These are phyloP conservation scores for Gisinianus flammeolus DNA, from an alignment of 2,888 invertebrate species.

Conservation along the genomic window DNA sequence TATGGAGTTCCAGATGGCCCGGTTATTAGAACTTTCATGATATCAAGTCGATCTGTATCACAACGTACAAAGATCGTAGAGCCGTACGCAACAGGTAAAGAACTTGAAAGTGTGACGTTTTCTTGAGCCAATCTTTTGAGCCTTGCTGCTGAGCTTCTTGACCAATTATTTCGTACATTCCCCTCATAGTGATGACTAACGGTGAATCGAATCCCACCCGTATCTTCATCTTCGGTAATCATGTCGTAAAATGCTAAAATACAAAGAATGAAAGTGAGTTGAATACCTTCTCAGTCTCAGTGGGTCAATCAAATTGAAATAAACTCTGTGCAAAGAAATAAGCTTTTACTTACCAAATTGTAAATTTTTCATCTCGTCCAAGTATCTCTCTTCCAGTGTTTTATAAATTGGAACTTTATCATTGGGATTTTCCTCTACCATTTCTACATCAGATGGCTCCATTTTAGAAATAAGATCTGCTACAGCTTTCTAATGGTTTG, in stretches of 20 bases:
- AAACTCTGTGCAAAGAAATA: too few relatives aligned
- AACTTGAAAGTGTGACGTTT: constrained; percentile 89
- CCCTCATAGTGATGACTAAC: constrained; percentile 90
- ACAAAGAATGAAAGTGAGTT: too few relatives aligned
- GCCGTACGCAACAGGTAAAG: constrained; percentile 88
- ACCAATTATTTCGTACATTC: constrained; percentile 83
- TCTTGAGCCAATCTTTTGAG: constrained; percentile 93
- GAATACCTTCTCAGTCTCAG: neutral
- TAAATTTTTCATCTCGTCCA: constrained; percentile 84
- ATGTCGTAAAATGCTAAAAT: constrained; percentile 85
- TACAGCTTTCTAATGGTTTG: constrained; percentile 54
- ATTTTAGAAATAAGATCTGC: constrained; percentile 47
- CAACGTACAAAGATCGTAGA: constrained; percentile 90
- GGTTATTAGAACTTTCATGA: constrained; percentile 95
- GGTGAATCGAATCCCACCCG: constrained; percentile 78
- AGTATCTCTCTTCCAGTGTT: constrained; percentile 76
- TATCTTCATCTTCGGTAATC: constrained; percentile 74
- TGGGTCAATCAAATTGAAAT: neutral
- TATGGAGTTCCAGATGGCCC: constrained; percentile 82
- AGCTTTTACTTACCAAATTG: constrained; percentile 92
- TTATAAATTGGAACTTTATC: constrained; percentile 62
- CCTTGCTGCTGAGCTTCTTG: constrained; percentile 82
- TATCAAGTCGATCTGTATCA: constrained; percentile 90
- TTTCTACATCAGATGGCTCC: constrained; percentile 54
- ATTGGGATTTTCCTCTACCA: constrained; percentile 50